Evolutionary conservation across 2,113 vertebrate species (phyloP).

Genomic region (Natator depressus): DNA sequence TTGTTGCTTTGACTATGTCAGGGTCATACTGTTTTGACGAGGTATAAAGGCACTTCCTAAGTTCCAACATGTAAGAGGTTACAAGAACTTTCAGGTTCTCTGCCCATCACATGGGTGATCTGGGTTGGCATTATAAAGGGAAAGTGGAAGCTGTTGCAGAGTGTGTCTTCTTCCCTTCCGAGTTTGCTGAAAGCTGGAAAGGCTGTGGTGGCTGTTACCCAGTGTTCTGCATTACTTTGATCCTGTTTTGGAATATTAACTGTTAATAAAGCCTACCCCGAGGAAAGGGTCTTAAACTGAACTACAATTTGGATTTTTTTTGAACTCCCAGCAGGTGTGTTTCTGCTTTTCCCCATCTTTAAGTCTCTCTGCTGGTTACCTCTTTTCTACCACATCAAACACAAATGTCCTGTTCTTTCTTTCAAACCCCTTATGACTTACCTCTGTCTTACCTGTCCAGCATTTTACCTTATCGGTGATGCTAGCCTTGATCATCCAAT

Average conservation of each 20-base stretch:
- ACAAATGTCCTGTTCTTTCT: neutral
- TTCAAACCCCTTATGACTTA: neutral
- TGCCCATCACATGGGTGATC: neutral
- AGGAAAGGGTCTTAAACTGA: neutral
- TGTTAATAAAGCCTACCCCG: neutral
- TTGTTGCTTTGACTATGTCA: neutral
- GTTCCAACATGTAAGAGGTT: neutral
- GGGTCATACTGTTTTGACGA: neutral
- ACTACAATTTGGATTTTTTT: neutral
- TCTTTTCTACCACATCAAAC: neutral
- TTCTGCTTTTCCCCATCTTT: neutral
- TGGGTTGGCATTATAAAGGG: neutral
- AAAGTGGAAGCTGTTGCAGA: neutral
- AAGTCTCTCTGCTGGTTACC: accelerated
- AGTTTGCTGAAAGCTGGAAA: neutral
- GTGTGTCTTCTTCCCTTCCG: neutral
- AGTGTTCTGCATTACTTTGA: neutral
- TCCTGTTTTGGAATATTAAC: neutral
- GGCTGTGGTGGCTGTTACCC: neutral
- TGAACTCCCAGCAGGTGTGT: neutral
- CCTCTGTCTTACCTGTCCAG: accelerated
- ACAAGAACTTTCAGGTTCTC: neutral
- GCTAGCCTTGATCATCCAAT: neutral
- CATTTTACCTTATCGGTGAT: neutral
- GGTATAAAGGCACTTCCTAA: neutral